phyloP scores from a whole-genome alignment of 2,888 invertebrate genomes.

The Magallana nippona region DNA sequence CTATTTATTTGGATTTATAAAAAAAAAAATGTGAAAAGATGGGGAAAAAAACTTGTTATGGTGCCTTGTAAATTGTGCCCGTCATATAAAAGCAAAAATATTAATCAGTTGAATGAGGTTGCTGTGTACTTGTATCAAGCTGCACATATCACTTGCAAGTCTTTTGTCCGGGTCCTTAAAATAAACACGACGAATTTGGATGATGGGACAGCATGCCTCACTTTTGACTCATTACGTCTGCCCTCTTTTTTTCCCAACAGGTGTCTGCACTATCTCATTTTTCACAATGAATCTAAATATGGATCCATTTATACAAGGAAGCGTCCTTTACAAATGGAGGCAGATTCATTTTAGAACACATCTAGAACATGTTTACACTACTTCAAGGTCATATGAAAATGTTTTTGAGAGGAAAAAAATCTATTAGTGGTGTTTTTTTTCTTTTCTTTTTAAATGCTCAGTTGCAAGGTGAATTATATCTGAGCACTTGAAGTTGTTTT shows the following conservation, averaged over 20 bases:
- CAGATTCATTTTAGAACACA: not conserved
- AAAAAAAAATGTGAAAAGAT: too few relatives aligned
- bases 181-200: not conserved
- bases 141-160: too few relatives aligned
- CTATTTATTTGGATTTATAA: too few relatives aligned
- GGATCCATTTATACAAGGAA: not conserved
- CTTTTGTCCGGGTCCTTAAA: too few relatives aligned
- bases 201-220: not conserved
- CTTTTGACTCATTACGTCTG: conserved; percentile 10
- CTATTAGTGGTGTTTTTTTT: not conserved
- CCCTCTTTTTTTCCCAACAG: not conserved
- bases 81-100: too few relatives aligned
- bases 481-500: conserved; percentile 9
- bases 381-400: conserved; percentile 30
- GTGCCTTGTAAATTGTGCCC: too few relatives aligned
- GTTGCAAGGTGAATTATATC: not conserved
- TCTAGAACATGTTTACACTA: conserved; percentile 7
- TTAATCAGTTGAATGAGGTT: too few relatives aligned
- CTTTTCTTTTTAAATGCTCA: not conserved
- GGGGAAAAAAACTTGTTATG: too few relatives aligned
- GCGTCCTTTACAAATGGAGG: not conserved
- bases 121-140: too few relatives aligned
- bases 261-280: conserved; percentile 13
- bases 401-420: not conserved
- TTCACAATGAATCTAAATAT: conserved; percentile 24